Percentiles rank a stretch among this genome's conserved stretches.
Evolutionary conservation across 1,140 invertebrate species (phyloP).

Genomic region (Sipha flava): DNA sequence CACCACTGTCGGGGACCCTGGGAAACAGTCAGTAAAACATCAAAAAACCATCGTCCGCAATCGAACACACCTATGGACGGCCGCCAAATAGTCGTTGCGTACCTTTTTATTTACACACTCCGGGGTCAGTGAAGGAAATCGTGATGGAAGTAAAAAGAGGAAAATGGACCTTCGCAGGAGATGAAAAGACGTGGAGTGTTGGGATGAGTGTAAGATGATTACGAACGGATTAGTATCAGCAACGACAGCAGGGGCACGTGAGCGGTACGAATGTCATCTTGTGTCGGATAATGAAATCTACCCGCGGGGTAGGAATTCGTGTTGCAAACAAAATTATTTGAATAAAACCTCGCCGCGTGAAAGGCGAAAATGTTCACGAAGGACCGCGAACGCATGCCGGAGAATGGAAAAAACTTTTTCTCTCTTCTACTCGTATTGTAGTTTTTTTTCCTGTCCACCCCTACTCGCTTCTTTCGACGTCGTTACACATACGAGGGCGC

Average conservation of each 20-base stretch:
- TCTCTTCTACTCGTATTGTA: background rate
- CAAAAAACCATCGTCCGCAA: too few relatives aligned
- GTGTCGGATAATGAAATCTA: slow-evolving; percentile 13
- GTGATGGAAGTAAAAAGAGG: too few relatives aligned
- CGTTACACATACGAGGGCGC: background rate
- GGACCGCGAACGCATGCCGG: too few relatives aligned
- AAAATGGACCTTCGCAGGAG: background rate
- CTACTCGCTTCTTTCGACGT: too few relatives aligned
- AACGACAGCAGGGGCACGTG: too few relatives aligned
- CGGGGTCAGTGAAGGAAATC: background rate
- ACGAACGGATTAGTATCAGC: background rate
- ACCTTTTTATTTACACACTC: too few relatives aligned
- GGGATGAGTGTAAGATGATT: background rate
- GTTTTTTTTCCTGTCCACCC: background rate
- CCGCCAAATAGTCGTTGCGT: too few relatives aligned
- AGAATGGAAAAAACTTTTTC: background rate
- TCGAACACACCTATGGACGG: too few relatives aligned
- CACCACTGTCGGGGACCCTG: too few relatives aligned
- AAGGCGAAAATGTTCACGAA: slow-evolving; percentile 12
- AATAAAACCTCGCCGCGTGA: background rate
- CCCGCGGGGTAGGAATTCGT: background rate
- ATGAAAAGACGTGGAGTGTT: background rate
- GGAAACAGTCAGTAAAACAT: too few relatives aligned
- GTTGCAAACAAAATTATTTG: slow-evolving; percentile 15
- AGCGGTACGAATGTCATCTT: background rate